A percentile compares a stretch with the other conserved stretches of the same genome.
Evolutionary conservation across 1,140 invertebrate species (phyloP).

Genomic region (Lepidotrigona ventralis): DNA sequence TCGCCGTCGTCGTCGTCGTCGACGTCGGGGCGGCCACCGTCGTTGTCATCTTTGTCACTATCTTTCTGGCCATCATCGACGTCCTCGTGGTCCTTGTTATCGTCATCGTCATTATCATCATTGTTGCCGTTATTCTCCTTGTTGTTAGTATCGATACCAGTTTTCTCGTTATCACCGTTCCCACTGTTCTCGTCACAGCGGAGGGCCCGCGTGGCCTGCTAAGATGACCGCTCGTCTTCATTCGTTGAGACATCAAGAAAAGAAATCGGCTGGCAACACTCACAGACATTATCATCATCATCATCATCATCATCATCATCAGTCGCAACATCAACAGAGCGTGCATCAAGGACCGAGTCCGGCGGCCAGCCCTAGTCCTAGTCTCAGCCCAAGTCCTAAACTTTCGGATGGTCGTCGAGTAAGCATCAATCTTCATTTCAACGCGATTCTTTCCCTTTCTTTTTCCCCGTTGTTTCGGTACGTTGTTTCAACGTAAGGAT

Average conservation of each 20-base stretch:
- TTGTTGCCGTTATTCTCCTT: not conserved
- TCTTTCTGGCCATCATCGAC: not conserved
- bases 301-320: constrained; percentile 24
- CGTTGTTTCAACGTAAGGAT: too few relatives aligned
- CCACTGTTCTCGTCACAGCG: constrained; percentile 37
- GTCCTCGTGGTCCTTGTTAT: not conserved
- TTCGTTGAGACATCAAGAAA: constrained; percentile 78
- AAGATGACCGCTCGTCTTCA: constrained; percentile 79
- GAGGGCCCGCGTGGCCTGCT: constrained; percentile 75
- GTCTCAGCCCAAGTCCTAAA: constrained; percentile 77
- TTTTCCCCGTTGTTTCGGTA: not conserved
- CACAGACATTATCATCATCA: constrained; percentile 69
- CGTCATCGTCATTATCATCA: not conserved
- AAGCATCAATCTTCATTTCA: constrained; percentile 61
- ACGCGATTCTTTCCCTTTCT: not conserved
- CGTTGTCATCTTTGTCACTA: not conserved
- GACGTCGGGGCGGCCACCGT: not conserved
- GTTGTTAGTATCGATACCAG: constrained; percentile 1
- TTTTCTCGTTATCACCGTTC: not conserved
- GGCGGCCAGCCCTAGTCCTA: constrained; percentile 74
- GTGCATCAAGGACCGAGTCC: constrained; percentile 71
- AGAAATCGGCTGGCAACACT: constrained; percentile 70
- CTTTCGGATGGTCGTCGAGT: constrained; percentile 79
- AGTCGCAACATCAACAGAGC: constrained; percentile 69
- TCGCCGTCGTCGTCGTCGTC: constrained; percentile 10